These are phyloP conservation scores for Mactra quadrangularis DNA, from an alignment of 1,140 invertebrate species.

Conservation along the genomic window DNA sequence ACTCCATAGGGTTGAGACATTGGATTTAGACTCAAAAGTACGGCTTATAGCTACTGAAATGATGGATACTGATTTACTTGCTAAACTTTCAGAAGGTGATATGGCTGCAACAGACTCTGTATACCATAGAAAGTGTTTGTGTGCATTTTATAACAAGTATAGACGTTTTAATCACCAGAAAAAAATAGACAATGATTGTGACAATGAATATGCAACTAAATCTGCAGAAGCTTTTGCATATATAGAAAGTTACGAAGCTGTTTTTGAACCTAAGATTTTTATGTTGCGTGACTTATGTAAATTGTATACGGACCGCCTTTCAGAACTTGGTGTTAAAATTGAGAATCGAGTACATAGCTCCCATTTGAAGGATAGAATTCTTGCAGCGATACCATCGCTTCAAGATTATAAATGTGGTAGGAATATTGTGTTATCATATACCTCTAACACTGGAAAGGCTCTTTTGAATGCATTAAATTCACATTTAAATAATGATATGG, in stretches of 20 bases:
- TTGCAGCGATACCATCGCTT: neutral
- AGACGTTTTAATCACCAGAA: neutral
- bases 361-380: conserved; percentile 4
- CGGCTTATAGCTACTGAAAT: neutral
- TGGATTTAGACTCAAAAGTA: neutral
- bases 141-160: neutral
- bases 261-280: neutral
- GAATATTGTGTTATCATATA: neutral
- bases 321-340: neutral
- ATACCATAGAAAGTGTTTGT: neutral
- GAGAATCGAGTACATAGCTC: neutral
- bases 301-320: neutral
- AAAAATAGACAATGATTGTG: neutral
- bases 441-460: neutral
- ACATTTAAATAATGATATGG: neutral
- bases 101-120: neutral
- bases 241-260: neutral
- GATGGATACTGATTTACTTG: neutral
- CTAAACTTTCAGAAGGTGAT: neutral
- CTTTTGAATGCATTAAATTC: neutral
- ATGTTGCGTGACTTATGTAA: no score
- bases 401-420: neutral
- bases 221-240: neutral
- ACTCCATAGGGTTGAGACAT: neutral
- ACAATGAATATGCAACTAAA: neutral